phyloP scores from a whole-genome alignment of 2,888 invertebrate genomes.

The Trachelus tabidus region DNA sequence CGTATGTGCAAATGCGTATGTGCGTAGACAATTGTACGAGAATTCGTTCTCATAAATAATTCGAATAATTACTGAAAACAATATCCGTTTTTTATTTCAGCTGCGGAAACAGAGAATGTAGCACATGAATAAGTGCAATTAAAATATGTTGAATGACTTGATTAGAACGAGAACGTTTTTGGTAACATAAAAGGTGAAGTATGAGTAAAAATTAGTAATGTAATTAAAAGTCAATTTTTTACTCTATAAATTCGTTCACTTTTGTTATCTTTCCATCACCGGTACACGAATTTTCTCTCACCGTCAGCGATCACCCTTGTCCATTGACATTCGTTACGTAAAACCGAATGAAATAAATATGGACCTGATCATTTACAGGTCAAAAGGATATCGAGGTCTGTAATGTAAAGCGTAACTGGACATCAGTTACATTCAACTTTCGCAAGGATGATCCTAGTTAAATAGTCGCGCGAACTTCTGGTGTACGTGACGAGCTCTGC shows the following conservation, averaged over 20 bases:
- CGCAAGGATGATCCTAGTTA: neutral
- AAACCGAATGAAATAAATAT: conserved; percentile 33
- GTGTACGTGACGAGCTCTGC: conserved; percentile 59
- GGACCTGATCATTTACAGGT: conserved; percentile 14
- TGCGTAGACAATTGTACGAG: neutral
- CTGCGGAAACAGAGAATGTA: neutral
- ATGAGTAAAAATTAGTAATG: neutral
- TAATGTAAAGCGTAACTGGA: conserved; percentile 6
- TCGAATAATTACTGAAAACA: neutral
- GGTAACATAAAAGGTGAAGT: neutral
- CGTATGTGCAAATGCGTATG: neutral
- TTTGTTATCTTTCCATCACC: neutral
- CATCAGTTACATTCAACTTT: conserved; percentile 10
- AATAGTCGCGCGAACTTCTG: conserved; percentile 26
- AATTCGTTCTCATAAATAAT: neutral
- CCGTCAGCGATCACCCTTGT: neutral
- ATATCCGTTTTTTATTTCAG: neutral
- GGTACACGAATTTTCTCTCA: neutral
- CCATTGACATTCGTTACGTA: conserved; percentile 52
- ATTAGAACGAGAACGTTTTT: neutral
- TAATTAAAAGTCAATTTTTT: neutral
- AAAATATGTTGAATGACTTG: neutral
- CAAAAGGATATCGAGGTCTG: conserved; percentile 10
- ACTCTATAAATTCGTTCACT: neutral
- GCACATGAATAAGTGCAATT: neutral